Base-by-base conservation (phyloP, 1,140 invertebrate genomes). In the Bombus affinis region DNA sequence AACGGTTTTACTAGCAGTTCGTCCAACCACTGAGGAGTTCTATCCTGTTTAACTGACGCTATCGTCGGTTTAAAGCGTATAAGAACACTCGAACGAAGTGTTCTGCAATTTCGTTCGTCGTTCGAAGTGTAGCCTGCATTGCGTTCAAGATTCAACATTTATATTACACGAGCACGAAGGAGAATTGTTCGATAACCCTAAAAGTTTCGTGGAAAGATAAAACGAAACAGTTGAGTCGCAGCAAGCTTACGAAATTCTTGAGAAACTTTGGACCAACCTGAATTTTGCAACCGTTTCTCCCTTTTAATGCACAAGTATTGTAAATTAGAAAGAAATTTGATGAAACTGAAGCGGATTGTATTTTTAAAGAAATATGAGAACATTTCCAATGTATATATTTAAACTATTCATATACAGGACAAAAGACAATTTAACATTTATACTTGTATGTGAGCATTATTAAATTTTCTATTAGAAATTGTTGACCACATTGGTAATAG, bases 171-270 rank as follows among this genome's bases (percentile, higher is more conserved):
- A 68, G 18, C 39, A n/a, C 66, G 6, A 35, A n/a, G 44, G 22
- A 53, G 18, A 53, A 70, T 70, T 12, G 78, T 80, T 80, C 42
- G 35, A 70, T 80, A 80, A 53, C 12, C 44, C 42, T 53, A 37
- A 47, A 47, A 13, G 28, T 70, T 47, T 70, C 44, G 12, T 37
- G 35, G 18, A 53, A 80, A 53, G 35, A 70, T 53, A 70, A 80
- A 68, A 70, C 65, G 35, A n/a, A 18, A 53, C 47, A 18, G 47
- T 53, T 22, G 47, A 53, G 18, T 53, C 47, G 47, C 47, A 6
- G 18, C 18, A 22, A 70, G 4, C 15, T 35, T 32, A 18, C 13
- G 35, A 28, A 47, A 70, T 80, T 39, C 65, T 37, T 28, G 1
- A 66, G 15, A 15, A 53, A 70, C 22, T 44, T 65, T 80, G 12